phyloP scores from a whole-genome alignment of 2,797 vertebrate genomes.

The Thalassophryne amazonica region DNA sequence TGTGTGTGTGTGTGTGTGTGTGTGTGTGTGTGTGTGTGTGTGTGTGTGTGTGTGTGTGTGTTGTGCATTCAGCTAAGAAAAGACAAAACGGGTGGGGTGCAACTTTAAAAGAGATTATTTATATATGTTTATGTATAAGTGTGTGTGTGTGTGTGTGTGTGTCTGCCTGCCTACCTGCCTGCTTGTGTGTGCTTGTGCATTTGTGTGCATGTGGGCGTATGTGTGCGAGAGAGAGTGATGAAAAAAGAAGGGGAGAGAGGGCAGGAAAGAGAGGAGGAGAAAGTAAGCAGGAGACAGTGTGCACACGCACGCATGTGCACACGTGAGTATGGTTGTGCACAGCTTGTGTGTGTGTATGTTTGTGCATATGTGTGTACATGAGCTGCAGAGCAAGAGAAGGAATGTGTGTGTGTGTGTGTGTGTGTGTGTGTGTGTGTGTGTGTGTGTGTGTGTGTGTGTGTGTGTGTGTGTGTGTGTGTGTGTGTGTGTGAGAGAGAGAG shows the following conservation, averaged over 20 bases:
- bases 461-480: conserved; percentile 10
- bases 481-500: conserved; percentile 17
- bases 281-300: conserved; percentile 48
- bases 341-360: conserved; percentile 6
- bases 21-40: conserved; percentile 10
- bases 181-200: conserved; percentile 23
- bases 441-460: conserved; percentile 13
- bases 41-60: conserved; percentile 43
- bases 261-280: conserved; percentile 34
- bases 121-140: conserved; percentile 4
- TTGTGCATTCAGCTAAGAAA: too few species aligned
- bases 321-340: neutral
- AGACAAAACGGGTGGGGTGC: conserved; percentile 44
- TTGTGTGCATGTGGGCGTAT: conserved; percentile 2
- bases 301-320: neutral
- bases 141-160: neutral
- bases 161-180: conserved; percentile 1
- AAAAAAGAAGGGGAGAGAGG: conserved; percentile 60
- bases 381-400: conserved; percentile 36
- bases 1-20: conserved; percentile 36
- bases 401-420: conserved; percentile 31
- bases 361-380: conserved; percentile 18
- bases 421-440: conserved; percentile 6
- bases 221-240: conserved; percentile 38
- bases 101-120: conserved; percentile 45